Evolutionary conservation across 2,113 vertebrate genomes (phyloP), one percentile per base, ranked within the genome.

Genomic region (Ceyx melanurus): DNA sequence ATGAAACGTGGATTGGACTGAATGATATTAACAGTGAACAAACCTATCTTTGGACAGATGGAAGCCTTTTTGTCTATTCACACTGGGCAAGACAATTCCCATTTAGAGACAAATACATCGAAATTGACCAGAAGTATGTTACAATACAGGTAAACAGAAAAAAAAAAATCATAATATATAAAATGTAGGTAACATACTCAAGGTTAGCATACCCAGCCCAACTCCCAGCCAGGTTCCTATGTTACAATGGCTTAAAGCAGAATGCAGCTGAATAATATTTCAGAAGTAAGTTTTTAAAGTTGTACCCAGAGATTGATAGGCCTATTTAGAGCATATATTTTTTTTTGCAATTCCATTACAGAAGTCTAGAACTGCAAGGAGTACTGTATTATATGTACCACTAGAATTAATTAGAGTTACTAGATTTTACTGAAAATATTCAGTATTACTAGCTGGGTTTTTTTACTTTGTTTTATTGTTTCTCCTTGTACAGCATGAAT

Each of bases 31-130:
- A 98, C 94, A 94, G 75, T 79, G 98, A 99, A 37, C 88, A 50
- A 82, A 97, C 33, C 4, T 99, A 98, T 81, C 91, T 98, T 40
- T 99, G 99, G 98, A 99, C 99, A 1, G 98, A 98, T 2, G 98
- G 98, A 13, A 98, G 95, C 37, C 33, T 97, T 50, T 97, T 99
- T 75, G 68, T 88, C 51, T 99, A 97, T 72, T 98, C 98, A 53
- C 98, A 98, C 53, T 99, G 99, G 99, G 98, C 98, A 8, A 98
- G 91, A 92, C 96, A 97, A 26, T 98, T 97, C 35, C 99, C 98
- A 29, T 26, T 77, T 53, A 68, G 57, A 29, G 28, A 70, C n/a
- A 1, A n/a, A 51, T 77, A 13, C 11, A 54, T 2, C 2, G 0
- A 1, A 11, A 17, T 61, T 46, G 71, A 68, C 33, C 4, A 28